Evolutionary conservation across 1,140 invertebrate genomes (phyloP).

Genomic region (Phenacoccus solenopsis): DNA sequence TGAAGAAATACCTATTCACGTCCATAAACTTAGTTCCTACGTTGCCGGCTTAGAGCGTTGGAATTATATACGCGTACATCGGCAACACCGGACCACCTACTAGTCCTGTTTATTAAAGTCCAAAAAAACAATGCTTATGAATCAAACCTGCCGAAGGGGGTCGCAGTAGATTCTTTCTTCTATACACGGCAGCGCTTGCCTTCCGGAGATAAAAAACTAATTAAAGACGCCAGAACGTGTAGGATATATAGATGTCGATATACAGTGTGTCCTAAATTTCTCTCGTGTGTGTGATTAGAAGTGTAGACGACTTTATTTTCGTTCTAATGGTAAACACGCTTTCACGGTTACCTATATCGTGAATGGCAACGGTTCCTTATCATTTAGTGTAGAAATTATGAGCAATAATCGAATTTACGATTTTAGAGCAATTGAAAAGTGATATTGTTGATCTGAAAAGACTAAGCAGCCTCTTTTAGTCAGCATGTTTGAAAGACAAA

Average conservation of each 20-base stretch:
- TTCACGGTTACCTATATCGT: no score
- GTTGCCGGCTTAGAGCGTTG: background rate
- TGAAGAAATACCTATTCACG: background rate
- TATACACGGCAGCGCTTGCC: constrained; percentile 13
- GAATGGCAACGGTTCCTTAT: no score
- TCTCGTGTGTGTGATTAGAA: background rate
- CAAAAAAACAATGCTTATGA: constrained; percentile 7
- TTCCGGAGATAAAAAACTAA: constrained; percentile 18
- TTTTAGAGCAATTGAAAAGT: no score
- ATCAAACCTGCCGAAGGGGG: background rate
- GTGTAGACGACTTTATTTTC: background rate
- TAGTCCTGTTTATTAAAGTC: constrained; percentile 14
- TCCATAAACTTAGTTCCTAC: background rate
- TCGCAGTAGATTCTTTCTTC: background rate
- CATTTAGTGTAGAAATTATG: no score
- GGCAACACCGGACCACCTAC: constrained; percentile 11
- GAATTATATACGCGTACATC: background rate
- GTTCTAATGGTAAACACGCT: no score
- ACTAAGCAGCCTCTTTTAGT: no score
- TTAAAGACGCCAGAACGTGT: background rate
- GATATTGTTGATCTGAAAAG: no score
- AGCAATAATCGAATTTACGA: no score
- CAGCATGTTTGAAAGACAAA: no score
- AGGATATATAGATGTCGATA: background rate
- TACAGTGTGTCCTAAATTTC: constrained; percentile 15